Evolutionary conservation across 2,888 invertebrate genomes (phyloP).

Genomic region (Seladonia tumulorum): DNA sequence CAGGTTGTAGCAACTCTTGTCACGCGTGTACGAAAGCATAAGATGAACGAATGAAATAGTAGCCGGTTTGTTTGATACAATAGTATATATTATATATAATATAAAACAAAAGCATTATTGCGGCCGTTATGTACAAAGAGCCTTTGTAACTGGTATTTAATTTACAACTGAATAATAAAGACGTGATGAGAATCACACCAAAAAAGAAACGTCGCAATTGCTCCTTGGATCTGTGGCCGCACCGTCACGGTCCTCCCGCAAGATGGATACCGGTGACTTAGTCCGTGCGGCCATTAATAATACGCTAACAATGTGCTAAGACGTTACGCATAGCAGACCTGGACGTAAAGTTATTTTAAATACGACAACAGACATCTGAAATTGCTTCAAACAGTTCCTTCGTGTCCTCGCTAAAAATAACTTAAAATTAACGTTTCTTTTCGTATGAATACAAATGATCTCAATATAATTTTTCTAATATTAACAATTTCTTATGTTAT

Average conservation of each 20-base stretch:
- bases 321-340: constrained; percentile 13
- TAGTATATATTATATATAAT: constrained; percentile 78
- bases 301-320: constrained; percentile 6
- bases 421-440: constrained; percentile 5
- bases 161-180: constrained; percentile 83
- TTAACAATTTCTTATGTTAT: not conserved
- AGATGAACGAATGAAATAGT: constrained; percentile 73
- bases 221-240: not conserved
- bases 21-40: constrained; percentile 55
- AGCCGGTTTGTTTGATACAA: constrained; percentile 82
- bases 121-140: constrained; percentile 84
- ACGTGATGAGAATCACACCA: constrained; percentile 69
- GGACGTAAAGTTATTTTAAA: constrained; percentile 8
- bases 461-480: not conserved
- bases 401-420: not conserved
- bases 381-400: not conserved
- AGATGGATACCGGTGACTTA: not conserved
- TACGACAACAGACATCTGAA: not conserved
- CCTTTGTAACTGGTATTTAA: constrained; percentile 84
- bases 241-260: not conserved
- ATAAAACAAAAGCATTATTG: constrained; percentile 82
- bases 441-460: not conserved
- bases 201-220: constrained; percentile 38
- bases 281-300: not conserved
- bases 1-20: constrained; percentile 55